Evolutionary conservation across 2,888 invertebrate genomes (phyloP).

Genomic region (Norana najaformis): DNA sequence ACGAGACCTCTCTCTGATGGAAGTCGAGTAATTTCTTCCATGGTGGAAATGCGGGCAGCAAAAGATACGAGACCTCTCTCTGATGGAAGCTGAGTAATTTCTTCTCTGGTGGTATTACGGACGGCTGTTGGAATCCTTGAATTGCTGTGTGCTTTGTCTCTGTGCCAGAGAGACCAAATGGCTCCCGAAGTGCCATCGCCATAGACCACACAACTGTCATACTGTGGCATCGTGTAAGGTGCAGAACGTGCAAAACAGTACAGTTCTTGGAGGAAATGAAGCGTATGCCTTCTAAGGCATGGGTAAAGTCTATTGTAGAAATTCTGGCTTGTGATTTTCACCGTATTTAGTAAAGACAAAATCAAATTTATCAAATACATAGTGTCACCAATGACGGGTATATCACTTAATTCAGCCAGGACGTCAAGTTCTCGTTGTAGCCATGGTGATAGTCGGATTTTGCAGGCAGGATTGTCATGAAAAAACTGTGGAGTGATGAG

Average conservation of each 20-base stretch:
- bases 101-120: neutral
- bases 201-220: neutral
- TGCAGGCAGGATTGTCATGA: neutral
- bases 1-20: neutral
- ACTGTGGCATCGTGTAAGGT: neutral
- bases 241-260: constrained; percentile 19
- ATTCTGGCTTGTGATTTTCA: neutral
- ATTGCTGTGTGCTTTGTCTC: neutral
- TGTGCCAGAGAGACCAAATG: neutral
- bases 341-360: neutral
- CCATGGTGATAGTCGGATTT: neutral
- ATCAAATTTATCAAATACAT: neutral
- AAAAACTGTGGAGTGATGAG: neutral
- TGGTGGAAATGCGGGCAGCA: neutral
- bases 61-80: neutral
- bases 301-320: neutral
- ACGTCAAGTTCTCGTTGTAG: neutral
- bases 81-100: neutral
- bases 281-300: neutral
- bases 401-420: neutral
- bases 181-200: constrained; percentile 1
- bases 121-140: neutral
- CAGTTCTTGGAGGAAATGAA: neutral
- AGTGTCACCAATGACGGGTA: neutral
- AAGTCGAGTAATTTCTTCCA: neutral